phyloP scores from a whole-genome alignment of 2,113 vertebrate genomes.

The Anser brachyrhynchus region DNA sequence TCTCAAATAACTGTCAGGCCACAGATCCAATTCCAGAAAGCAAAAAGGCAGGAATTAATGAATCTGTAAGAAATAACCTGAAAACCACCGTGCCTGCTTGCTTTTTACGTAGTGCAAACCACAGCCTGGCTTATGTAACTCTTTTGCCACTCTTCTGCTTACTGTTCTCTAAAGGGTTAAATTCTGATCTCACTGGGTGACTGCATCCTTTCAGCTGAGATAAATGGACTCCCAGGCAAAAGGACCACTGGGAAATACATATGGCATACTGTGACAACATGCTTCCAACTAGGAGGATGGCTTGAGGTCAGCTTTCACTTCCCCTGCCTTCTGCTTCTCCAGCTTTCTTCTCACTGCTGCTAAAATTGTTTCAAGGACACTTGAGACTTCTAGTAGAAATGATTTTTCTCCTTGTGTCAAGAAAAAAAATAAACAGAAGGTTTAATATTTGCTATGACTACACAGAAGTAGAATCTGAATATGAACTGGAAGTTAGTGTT shows the following conservation, averaged over 20 bases:
- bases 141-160: neutral
- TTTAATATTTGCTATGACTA: neutral
- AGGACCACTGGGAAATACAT: conserved; percentile 34
- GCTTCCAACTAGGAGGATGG: neutral
- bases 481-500: neutral
- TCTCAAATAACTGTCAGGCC: neutral
- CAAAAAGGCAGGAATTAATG: neutral
- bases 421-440: neutral
- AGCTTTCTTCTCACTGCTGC: neutral
- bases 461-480: neutral
- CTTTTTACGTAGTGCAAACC: neutral
- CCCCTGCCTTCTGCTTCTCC: conserved; percentile 46
- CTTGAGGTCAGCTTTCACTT: conserved; percentile 37
- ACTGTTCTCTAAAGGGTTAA: conserved; percentile 26
- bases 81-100: neutral
- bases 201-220: conserved; percentile 31
- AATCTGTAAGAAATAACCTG: neutral
- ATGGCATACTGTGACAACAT: conserved; percentile 25
- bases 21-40: neutral
- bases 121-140: neutral
- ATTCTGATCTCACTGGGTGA: neutral
- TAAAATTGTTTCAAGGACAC: conserved; percentile 56
- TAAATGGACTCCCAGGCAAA: conserved; percentile 44
- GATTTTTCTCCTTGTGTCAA: neutral
- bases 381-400: conserved; percentile 19